These are phyloP conservation scores for Trididemnum nubilum DNA, from an alignment of 23 tunicate species.

Conservation along the genomic window DNA sequence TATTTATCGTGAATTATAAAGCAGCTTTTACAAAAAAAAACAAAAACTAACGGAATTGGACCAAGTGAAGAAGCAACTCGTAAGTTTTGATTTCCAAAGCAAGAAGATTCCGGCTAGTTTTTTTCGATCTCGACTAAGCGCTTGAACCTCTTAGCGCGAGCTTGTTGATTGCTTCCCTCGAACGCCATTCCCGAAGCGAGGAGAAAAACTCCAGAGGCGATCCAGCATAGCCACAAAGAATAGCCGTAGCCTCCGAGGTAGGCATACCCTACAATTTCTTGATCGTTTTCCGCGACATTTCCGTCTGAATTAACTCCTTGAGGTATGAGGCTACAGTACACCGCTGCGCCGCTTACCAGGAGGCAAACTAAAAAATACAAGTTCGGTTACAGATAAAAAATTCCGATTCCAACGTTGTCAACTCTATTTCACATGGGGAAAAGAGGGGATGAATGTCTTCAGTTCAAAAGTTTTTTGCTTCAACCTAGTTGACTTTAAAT, in stretches of 20 bases:
- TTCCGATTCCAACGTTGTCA: not conserved
- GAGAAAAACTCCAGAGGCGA: slow-evolving; percentile 71
- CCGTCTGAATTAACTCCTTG: slow-evolving; percentile 43
- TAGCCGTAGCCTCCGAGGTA: slow-evolving; percentile 78
- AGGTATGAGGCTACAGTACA: slow-evolving; percentile 50
- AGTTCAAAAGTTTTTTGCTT: no score
- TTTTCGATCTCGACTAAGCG: no score
- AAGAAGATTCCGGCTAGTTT: no score
- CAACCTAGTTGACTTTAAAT: no score
- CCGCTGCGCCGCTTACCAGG: slow-evolving; percentile 45
- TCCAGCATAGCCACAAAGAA: slow-evolving; percentile 86
- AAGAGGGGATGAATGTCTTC: no score
- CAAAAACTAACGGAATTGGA: no score
- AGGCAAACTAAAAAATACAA: slow-evolving; percentile 36
- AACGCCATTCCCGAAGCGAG: slow-evolving; percentile 73
- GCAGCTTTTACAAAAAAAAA: no score
- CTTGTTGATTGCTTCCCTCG: slow-evolving; percentile 70
- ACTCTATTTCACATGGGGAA: not conserved
- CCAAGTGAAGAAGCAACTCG: no score
- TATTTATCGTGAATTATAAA: not conserved
- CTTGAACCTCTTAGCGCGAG: not conserved
- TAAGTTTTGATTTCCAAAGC: no score
- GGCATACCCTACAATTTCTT: slow-evolving; percentile 40
- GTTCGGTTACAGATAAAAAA: no score
- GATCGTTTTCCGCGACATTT: slow-evolving; percentile 25